Evolutionary conservation across 2,797 vertebrate species (phyloP).

Genomic region (Neoniphon sammara): DNA sequence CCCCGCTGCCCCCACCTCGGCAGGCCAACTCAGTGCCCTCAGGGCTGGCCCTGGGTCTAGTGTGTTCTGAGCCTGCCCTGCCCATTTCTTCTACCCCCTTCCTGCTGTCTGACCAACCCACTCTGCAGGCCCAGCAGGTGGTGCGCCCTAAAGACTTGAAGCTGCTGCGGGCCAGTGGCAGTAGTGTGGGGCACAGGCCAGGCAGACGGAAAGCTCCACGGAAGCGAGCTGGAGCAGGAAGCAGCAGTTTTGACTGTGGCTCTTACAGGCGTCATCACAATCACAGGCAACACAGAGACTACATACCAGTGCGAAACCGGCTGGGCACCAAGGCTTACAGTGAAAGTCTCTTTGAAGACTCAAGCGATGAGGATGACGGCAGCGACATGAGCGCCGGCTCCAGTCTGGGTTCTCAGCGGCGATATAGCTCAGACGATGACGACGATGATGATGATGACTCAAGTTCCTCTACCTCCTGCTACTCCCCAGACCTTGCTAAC

Average conservation of each 20-base stretch:
- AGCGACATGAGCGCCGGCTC: constrained; percentile 91
- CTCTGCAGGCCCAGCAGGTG: constrained; percentile 84
- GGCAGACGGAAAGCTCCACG: constrained; percentile 85
- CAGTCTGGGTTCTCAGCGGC: constrained; percentile 88
- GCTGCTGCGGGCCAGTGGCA: constrained; percentile 83
- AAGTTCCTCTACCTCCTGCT: constrained; percentile 92
- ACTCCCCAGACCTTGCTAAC: constrained; percentile 86
- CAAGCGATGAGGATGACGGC: constrained; percentile 88
- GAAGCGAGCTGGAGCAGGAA: constrained; percentile 83
- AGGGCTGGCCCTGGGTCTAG: constrained; percentile 83
- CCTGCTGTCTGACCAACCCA: constrained; percentile 81
- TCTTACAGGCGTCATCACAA: constrained; percentile 84
- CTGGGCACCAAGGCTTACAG: constrained; percentile 88
- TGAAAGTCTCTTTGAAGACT: constrained; percentile 89
- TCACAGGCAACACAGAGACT: constrained; percentile 85
- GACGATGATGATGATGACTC: constrained; percentile 83
- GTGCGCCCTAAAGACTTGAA: constrained; percentile 92
- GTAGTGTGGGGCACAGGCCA: constrained; percentile 81
- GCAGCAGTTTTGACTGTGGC: constrained; percentile 85
- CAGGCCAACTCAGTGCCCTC: constrained; percentile 84
- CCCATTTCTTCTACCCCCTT: constrained; percentile 84
- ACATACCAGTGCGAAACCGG: constrained; percentile 85
- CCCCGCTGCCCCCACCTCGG: constrained; percentile 83
- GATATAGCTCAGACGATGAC: constrained; percentile 87
- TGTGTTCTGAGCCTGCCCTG: constrained; percentile 84